These are phyloP conservation scores for Eumaeus atala DNA, from an alignment of 1,140 invertebrate genomes.

Conservation along the genomic window DNA sequence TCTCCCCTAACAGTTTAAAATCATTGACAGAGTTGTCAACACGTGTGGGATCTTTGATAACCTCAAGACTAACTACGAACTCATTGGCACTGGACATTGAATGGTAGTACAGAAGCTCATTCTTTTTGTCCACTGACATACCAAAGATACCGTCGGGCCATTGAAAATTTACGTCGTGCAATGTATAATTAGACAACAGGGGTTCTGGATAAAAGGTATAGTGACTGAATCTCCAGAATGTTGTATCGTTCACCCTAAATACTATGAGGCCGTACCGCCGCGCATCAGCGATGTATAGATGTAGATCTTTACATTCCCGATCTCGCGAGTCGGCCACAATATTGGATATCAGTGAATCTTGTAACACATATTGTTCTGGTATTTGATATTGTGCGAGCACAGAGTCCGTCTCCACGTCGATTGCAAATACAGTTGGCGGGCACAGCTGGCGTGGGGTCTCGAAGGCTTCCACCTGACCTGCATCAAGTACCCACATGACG, in stretches of 20 bases:
- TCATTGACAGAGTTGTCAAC: constrained; percentile 73
- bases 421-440: constrained; percentile 82
- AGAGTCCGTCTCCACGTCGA: constrained; percentile 79
- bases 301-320: constrained; percentile 78
- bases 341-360: constrained; percentile 85
- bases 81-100: constrained; percentile 85
- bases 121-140: constrained; percentile 78
- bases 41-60: constrained; percentile 78
- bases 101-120: constrained; percentile 83
- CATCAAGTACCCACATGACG: constrained; percentile 85
- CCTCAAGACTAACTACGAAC: constrained; percentile 80
- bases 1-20: constrained; percentile 79
- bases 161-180: constrained; percentile 83
- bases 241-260: constrained; percentile 78
- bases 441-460: constrained; percentile 80
- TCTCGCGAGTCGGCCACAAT: constrained; percentile 82
- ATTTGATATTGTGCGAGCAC: constrained; percentile 78
- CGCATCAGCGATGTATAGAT: constrained; percentile 83
- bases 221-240: constrained; percentile 82
- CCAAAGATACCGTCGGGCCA: constrained; percentile 89
- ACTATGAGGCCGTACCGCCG: constrained; percentile 84
- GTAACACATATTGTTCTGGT: constrained; percentile 78
- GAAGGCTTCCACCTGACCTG: constrained; percentile 82
- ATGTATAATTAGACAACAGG: constrained; percentile 78
- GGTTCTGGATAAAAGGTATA: constrained; percentile 87